Conservation (phyloP, 2,888 invertebrate species). For the Oscheius sp. region DNA sequence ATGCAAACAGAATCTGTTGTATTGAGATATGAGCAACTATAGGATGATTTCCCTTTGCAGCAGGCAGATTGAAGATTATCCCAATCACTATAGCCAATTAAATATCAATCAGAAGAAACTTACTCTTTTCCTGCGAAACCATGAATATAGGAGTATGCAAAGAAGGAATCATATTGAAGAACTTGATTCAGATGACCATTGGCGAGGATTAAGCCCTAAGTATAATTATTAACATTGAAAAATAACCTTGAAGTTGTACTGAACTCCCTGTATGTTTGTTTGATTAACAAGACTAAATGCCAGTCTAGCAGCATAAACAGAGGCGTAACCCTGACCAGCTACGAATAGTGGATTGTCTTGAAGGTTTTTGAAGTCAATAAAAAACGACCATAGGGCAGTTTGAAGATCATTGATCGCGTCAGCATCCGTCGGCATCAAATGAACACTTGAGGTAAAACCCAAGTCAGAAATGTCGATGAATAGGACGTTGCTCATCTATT, state of each 20-base stretch:
- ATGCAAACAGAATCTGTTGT: constrained; percentile 23
- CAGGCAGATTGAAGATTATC: constrained; percentile 45
- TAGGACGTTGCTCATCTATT: constrained; percentile 73
- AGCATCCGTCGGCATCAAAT: too few species aligned
- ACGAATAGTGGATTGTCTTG: constrained; percentile 60
- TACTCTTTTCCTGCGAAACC: constrained; percentile 50
- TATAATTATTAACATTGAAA: background rate
- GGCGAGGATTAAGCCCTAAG: constrained; percentile 45
- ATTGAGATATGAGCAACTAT: constrained; percentile 37
- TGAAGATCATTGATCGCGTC: constrained; percentile 23
- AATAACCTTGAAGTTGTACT: background rate
- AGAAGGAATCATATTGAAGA: constrained; percentile 46
- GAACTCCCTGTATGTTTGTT: constrained; percentile 26
- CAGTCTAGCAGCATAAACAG: constrained; percentile 35
- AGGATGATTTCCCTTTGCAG: constrained; percentile 35
- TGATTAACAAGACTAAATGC: constrained; percentile 16
- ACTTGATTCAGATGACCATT: constrained; percentile 51
- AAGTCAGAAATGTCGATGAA: constrained; percentile 74
- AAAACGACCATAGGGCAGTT: constrained; percentile 62
- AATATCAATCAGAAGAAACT: background rate
- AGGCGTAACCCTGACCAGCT: constrained; percentile 47
- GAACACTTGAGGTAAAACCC: constrained; percentile 72
- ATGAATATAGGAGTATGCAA: constrained; percentile 46
- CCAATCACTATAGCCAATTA: constrained; percentile 40
- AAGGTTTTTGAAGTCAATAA: constrained; percentile 71